phyloP scores from a whole-genome alignment of 1,140 invertebrate species.

The Eueides isabella region DNA sequence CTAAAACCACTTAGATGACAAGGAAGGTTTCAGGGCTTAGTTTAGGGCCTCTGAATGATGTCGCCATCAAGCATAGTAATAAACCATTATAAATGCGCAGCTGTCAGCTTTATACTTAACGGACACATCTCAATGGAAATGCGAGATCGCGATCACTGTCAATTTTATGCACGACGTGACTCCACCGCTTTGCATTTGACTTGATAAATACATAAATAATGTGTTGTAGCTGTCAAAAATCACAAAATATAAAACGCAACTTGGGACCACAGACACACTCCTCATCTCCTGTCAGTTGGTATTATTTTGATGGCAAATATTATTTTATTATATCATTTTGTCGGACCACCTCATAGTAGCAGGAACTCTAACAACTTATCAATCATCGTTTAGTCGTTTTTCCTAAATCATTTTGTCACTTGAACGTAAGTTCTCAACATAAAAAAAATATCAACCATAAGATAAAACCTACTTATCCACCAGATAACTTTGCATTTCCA shows the following conservation, averaged over 20 bases:
- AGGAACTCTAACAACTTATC: constrained; percentile 10
- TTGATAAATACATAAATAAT: constrained; percentile 59
- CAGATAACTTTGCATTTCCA: not conserved
- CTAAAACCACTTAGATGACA: not conserved
- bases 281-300: constrained; percentile 22
- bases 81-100: constrained; percentile 44
- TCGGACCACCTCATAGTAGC: constrained; percentile 21
- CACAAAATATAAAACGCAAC: constrained; percentile 41
- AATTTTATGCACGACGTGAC: constrained; percentile 63
- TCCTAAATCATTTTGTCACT: not conserved
- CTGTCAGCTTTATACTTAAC: constrained; percentile 51
- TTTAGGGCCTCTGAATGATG: constrained; percentile 20
- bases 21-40: not conserved
- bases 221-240: constrained; percentile 50
- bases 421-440: not conserved
- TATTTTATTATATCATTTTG: constrained; percentile 27
- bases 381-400: constrained; percentile 3
- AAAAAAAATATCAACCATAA: not conserved
- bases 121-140: constrained; percentile 61
- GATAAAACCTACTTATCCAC: not conserved
- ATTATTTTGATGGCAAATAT: constrained; percentile 30
- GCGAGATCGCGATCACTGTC: constrained; percentile 55
- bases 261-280: constrained; percentile 25
- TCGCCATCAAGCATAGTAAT: constrained; percentile 42
- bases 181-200: constrained; percentile 52